Evolutionary conservation across 2,113 vertebrate genomes (phyloP).

Genomic region (Eulacestoma nigropectus): DNA sequence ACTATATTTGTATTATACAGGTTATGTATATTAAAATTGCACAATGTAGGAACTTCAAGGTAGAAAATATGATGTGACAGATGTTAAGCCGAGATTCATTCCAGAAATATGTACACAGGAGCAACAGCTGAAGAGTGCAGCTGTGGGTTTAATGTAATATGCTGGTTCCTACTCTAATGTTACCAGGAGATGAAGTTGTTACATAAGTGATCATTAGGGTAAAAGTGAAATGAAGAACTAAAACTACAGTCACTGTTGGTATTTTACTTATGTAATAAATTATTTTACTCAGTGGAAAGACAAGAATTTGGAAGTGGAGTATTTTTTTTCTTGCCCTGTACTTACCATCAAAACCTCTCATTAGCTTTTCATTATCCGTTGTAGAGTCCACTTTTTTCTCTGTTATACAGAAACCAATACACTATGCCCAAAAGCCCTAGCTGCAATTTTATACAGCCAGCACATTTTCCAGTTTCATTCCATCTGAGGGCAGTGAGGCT

Average conservation of each 20-base stretch:
- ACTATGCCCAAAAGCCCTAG: not conserved
- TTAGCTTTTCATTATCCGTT: not conserved
- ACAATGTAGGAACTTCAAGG: not conserved
- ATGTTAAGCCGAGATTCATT: not conserved
- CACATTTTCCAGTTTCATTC: not conserved
- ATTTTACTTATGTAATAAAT: conserved; percentile 1
- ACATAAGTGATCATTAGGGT: not conserved
- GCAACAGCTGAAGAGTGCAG: not conserved
- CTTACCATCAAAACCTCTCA: not conserved
- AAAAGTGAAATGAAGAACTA: not conserved
- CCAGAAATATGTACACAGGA: not conserved
- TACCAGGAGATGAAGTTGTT: not conserved
- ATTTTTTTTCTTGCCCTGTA: not conserved
- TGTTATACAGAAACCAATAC: not conserved
- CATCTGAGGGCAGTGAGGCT: not conserved
- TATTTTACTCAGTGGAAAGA: not conserved
- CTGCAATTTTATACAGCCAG: not conserved
- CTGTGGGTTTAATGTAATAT: not conserved
- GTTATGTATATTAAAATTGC: not conserved
- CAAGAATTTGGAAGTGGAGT: not conserved
- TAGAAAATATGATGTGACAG: not conserved
- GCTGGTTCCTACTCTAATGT: not conserved
- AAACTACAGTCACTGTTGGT: not conserved
- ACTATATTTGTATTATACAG: not conserved
- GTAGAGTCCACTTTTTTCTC: not conserved